These are phyloP conservation scores for Drosophila malerkotliana DNA, from an alignment of 1,140 invertebrate genomes.

Conservation along the genomic window DNA sequence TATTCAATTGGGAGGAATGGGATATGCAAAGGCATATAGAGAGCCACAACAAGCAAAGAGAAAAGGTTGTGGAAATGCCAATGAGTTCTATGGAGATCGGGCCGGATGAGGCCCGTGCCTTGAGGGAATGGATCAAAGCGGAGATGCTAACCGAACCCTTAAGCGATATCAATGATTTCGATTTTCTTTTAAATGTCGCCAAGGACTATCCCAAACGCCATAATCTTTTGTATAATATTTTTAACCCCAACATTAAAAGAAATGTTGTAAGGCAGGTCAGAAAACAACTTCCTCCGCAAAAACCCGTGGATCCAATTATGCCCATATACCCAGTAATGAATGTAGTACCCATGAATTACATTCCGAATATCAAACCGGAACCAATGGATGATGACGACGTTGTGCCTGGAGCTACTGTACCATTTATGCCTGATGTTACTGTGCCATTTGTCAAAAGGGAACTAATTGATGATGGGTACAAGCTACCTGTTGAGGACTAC, in stretches of 20 bases:
- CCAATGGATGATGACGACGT: not conserved
- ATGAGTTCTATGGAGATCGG: not conserved
- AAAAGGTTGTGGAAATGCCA: not conserved
- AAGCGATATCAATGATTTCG: slow-evolving; percentile 31
- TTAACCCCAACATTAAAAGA: slow-evolving; percentile 2
- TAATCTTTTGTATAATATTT: not conserved
- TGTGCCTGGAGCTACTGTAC: not conserved
- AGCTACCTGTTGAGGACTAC: not conserved
- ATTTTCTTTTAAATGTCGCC: slow-evolving; percentile 25
- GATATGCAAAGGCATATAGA: not conserved
- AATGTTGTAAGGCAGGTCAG: not conserved
- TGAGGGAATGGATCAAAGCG: slow-evolving; percentile 28
- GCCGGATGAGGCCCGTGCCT: slow-evolving; percentile 17
- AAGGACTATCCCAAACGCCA: slow-evolving; percentile 6
- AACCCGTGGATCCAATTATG: not conserved
- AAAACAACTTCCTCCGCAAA: not conserved
- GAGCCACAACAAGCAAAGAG: no score
- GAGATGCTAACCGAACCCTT: slow-evolving; percentile 11
- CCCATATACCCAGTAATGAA: not conserved
- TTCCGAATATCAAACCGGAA: not conserved
- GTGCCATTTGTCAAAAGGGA: not conserved
- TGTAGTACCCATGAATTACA: no score
- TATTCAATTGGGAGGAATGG: slow-evolving; percentile 1
- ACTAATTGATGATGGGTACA: not conserved
- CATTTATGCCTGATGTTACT: not conserved